Base-by-base conservation (phyloP, 1,140 invertebrate species). In the Macrotrachela quadricornifera region DNA sequence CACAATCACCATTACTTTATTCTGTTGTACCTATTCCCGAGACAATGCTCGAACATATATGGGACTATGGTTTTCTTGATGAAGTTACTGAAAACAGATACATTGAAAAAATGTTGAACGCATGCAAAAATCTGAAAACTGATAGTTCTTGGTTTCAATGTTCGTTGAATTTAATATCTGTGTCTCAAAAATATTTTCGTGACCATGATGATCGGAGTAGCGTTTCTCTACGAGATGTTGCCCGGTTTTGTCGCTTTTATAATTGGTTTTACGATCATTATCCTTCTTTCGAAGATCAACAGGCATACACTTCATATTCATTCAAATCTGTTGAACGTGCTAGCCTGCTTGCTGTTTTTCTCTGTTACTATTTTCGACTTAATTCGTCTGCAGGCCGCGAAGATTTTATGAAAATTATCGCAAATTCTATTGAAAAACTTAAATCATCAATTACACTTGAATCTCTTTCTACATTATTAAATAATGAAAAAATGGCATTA, bases 171-270 rank as follows among this genome's bases (percentile, higher is more conserved):
- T 13, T 58, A 10, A 12, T 57, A 9, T 41, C 48, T 1, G 45
- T 46, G 14, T 59, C 58, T 6, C 61, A 62, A 40, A 30, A 50
- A 0, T 60, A 60, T 52, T 56, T 61, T 0, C 36, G 58, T 43
- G 15, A 36, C 40, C 4, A 40, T 54, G 18, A 40, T 56, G n/a
- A 36, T 60, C 1, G 37, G 21, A 6, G 45, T 46, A 54, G 55
- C 55, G 60, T 62, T 0, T 61, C 60, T 49, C 48, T 62, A n/a
- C 56, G 61, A n/a, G 61, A 62, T 56, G 55, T 61, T 10, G 49
- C 58, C 6, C 41, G 61, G 38, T 59, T 60, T 47, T 57, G 46
- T 46, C 46, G 43, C 48, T 44, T 63, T 9, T 50, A 55, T 14
- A 48, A 47, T 21, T 62, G 60, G 62, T 30, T 30, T 30, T 8